Evolutionary conservation across 1,140 invertebrate species (phyloP), one percentile per base, ranked within the genome.

Genomic region (Apis dorsata): DNA sequence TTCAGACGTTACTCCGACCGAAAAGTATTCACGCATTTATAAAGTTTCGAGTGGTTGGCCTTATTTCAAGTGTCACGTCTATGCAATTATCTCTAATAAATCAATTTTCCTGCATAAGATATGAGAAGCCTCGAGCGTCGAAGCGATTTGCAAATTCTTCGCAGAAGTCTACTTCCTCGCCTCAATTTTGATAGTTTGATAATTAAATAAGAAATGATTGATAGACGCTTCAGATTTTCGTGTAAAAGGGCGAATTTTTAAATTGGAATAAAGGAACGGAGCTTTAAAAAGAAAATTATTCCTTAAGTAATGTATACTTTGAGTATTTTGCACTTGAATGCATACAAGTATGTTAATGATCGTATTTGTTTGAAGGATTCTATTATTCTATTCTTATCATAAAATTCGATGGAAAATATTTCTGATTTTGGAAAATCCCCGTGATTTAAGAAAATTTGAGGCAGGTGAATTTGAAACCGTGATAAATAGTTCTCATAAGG

Each of bases 21-120:
- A 73, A 80, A n/a, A 53, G n/a, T 12, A 57, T 17, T 5, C 17
- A 17, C n/a, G 44, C 62, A 70, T 70, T 51, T 66, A 51, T 51
- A n/a, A 71, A 7, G 28, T 79, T 49, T 12, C n/a, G 17, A 19
- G n/a, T 19, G 66, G 53, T 79, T 57, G 12, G n/a, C 8, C 21
- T 71, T 62, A 71, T 51, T 55, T 34, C 13, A 15, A 34, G 44
- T 60, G 49, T 72, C 68, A 15, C 19, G 24, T 19, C 12, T 53
- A 11, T 79, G 57, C 57, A 79, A 72, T 72, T 80, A 80, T 73
- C 78, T 73, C 10, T 11, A 51, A 73, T 80, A 80, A 80, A 80
- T 80, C 69, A 63, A 73, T 73, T 63, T 72, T 53, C 19, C 63
- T 21, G 59, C 68, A 10, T 34, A 11, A 79, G 73, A 44, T 19